Base-by-base conservation (phyloP, 2,113 vertebrate genomes). In the Rhinopomastus cyanomelas region DNA sequence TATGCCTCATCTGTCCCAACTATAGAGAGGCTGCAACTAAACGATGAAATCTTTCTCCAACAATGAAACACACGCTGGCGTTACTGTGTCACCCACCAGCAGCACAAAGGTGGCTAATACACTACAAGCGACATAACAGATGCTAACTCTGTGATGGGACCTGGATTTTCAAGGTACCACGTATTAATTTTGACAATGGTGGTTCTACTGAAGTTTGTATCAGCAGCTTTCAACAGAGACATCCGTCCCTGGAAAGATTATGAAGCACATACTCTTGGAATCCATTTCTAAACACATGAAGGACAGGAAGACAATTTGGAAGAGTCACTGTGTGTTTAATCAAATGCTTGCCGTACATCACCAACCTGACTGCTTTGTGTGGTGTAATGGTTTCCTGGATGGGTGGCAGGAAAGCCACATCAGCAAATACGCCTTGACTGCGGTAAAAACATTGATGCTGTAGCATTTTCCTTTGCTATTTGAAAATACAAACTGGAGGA, bases 21-120 rank as follows among this genome's bases (percentile, higher is more conserved):
- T 84, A 42, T 37, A 85, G 37, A 76, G 76, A 92, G 73, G 53
- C 74, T 76, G 23, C 39, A 91, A 89, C 49, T 89, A 95, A 85
- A 73, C 68, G 82, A 90, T 42, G 64, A 66, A 37, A 69, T 34
- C 71, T 96, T 96, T 86, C 68, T 78, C 95, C 62, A 82, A 91
- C 92, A 30, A 86, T 34, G 75, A 85, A 90, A 92, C 27, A 32
- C 5, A 79, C 34, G 26, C 48, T 85, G 59, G 51, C 37, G 17
- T 21, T 92, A 34, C 1, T 16, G 20, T 26, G 12, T 66, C 55
- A 39, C 44, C 30, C 90, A 75, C 62, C 52, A 87, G 55, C n/a
- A n/a, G 49, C 23, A 52, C 23, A 59, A 74, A 85, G 23, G 21
- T 29, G 55, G 30, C 51, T 76, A 67, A 87, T 81, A 88, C 87